These are phyloP conservation scores for Drosophila tropicalis DNA, from an alignment of 1,140 invertebrate species.

Conservation along the genomic window DNA sequence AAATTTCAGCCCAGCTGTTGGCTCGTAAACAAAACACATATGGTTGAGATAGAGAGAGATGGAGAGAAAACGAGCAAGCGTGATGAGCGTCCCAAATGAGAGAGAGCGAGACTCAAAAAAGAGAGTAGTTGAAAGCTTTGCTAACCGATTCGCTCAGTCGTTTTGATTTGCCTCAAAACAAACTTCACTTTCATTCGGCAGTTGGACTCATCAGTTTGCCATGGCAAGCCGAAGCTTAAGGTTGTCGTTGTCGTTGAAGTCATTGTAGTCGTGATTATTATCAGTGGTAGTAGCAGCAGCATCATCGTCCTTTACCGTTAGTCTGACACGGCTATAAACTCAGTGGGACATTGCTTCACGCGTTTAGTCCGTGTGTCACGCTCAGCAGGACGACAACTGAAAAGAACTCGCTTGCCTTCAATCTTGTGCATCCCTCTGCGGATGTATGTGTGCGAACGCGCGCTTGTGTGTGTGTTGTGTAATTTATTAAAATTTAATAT, in stretches of 20 bases:
- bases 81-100: constrained; percentile 10
- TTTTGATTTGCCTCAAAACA: constrained; percentile 7
- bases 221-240: constrained; percentile 59
- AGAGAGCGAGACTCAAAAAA: background rate
- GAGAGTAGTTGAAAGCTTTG: constrained; percentile 48
- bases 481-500: constrained; percentile 42
- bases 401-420: background rate
- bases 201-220: constrained; percentile 39
- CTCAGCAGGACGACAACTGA: constrained; percentile 37
- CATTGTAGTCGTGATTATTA: constrained; percentile 17
- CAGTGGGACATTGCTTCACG: constrained; percentile 30
- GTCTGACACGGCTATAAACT: constrained; percentile 20
- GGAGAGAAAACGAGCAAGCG: background rate
- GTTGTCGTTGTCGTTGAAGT: constrained; percentile 31
- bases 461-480: constrained; percentile 36
- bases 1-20: constrained; percentile 51
- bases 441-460: background rate
- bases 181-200: constrained; percentile 68
- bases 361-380: constrained; percentile 47
- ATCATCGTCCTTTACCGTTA: background rate
- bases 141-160: constrained; percentile 65
- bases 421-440: background rate
- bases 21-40: constrained; percentile 67
- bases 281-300: background rate
- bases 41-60: constrained; percentile 17